A percentile compares a stretch with the other conserved stretches of the same genome.
Conservation (phyloP, 53 echinoderm and acorn worm species). For the Luidia sarsii region DNA sequence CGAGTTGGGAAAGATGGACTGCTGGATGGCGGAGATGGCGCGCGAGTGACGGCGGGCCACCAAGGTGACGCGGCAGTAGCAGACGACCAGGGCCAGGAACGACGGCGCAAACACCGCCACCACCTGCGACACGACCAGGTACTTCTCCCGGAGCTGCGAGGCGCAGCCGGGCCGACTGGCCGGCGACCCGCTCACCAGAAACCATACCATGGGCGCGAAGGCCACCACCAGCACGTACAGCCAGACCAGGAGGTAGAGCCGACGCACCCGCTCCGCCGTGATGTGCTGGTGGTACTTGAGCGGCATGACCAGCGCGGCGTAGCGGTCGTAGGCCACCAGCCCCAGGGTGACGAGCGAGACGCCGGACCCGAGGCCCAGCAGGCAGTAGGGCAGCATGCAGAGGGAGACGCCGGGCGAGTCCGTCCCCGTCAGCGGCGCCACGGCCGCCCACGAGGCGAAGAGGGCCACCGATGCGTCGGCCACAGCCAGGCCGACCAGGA, state of each 20-base stretch:
- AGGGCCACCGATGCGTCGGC: constrained; percentile 75
- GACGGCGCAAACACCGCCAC: constrained; percentile 72
- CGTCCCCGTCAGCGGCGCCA: constrained; percentile 14
- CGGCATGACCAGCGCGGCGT: constrained; percentile 88
- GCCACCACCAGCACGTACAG: constrained; percentile 31
- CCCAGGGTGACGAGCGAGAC: constrained; percentile 81
- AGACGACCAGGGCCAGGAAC: constrained; percentile 69
- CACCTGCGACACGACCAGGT: constrained; percentile 71
- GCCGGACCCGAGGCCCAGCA: constrained; percentile 69
- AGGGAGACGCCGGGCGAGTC: constrained; percentile 20
- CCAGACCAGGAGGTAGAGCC: constrained; percentile 62
- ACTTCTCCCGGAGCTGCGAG: constrained; percentile 44
- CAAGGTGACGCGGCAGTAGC: constrained; percentile 88
- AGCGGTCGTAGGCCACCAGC: constrained; percentile 88
- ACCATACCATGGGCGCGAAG: constrained; percentile 33
- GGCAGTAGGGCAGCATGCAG: constrained; percentile 72
- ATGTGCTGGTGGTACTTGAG: constrained; percentile 79
- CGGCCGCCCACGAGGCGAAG: constrained; percentile 56
- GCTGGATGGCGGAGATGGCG: constrained; percentile 93
- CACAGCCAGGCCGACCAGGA: constrained; percentile 79
- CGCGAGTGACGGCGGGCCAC: constrained; percentile 93
- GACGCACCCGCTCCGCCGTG: constrained; percentile 68
- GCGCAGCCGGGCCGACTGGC: background rate
- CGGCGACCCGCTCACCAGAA: background rate
- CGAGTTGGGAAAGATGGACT: constrained; percentile 72